Percentiles rank a stretch among this genome's conserved stretches.
Conservation (phyloP, 1,140 invertebrate genomes). For the Drosophila pruinosa region DNA sequence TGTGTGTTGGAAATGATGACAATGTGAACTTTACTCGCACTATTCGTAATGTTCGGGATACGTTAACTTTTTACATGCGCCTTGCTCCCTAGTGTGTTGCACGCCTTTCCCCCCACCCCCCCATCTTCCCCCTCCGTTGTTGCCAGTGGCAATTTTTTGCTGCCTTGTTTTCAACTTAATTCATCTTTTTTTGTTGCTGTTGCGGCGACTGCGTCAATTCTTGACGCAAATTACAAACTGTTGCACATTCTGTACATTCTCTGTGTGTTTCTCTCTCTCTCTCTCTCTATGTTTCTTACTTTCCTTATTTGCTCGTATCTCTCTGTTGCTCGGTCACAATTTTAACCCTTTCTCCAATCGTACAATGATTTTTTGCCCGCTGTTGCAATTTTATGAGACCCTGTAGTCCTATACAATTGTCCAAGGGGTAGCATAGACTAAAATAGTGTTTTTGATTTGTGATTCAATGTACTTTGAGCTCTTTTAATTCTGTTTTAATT, state of each 20-base stretch:
- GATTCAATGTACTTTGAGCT: not conserved
- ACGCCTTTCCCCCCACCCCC: not conserved
- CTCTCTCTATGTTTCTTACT: not conserved
- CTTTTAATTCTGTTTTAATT: no score
- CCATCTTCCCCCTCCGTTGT: conserved; percentile 11
- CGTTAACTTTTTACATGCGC: not conserved
- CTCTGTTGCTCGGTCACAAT: not conserved
- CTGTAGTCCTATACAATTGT: not conserved
- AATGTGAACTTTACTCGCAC: not conserved
- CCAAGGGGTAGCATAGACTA: not conserved
- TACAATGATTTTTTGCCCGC: not conserved
- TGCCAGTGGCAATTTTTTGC: conserved; percentile 36
- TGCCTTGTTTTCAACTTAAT: conserved; percentile 28
- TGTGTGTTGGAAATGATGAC: not conserved
- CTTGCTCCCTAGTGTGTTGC: not conserved
- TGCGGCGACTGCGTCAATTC: conserved; percentile 15
- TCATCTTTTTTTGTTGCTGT: conserved; percentile 1
- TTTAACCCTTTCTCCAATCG: not conserved
- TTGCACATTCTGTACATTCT: conserved; percentile 25
- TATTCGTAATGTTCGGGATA: no score
- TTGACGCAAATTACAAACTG: conserved; percentile 50
- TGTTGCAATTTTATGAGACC: not conserved
- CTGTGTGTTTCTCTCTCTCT: not conserved
- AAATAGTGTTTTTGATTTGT: not conserved
- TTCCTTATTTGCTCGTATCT: not conserved